A percentile compares a stretch with the other conserved stretches of the same genome.
Evolutionary conservation across 2,113 vertebrate species (phyloP).

Genomic region (Castor canadensis): DNA sequence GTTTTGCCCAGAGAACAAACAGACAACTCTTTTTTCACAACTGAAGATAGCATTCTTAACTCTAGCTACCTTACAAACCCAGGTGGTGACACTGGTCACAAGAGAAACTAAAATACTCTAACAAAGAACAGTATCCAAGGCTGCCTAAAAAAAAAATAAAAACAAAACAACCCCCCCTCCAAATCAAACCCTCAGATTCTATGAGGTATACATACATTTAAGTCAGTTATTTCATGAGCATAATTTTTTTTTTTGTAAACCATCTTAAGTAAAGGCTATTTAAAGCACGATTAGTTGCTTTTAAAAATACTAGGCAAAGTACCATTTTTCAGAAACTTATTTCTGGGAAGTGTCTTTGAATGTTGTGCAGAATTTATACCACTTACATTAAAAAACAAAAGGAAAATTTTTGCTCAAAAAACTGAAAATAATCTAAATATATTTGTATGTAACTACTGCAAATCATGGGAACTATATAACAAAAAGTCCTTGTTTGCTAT

Average conservation of each 20-base stretch:
- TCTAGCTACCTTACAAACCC: not conserved
- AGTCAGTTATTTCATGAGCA: slow-evolving; percentile 14
- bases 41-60: not conserved
- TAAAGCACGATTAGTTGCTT: slow-evolving; percentile 2
- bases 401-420: not conserved
- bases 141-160: not conserved
- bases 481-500: not conserved
- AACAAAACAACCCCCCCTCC: not conserved
- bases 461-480: not conserved
- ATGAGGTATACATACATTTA: not conserved
- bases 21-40: not conserved
- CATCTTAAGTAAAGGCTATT: not conserved
- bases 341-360: slow-evolving; percentile 28
- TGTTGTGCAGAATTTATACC: not conserved
- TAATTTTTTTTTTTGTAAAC: not conserved
- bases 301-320: slow-evolving; percentile 16
- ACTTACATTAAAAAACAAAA: not conserved
- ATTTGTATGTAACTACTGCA: not conserved
- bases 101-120: not conserved
- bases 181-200: not conserved
- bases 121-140: not conserved
- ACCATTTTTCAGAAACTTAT: slow-evolving; percentile 37
- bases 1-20: not conserved
- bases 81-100: not conserved
- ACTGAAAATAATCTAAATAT: not conserved